These are phyloP conservation scores for Trachymyrmex cornetzi DNA, from an alignment of 1,140 invertebrate species.

Conservation along the genomic window DNA sequence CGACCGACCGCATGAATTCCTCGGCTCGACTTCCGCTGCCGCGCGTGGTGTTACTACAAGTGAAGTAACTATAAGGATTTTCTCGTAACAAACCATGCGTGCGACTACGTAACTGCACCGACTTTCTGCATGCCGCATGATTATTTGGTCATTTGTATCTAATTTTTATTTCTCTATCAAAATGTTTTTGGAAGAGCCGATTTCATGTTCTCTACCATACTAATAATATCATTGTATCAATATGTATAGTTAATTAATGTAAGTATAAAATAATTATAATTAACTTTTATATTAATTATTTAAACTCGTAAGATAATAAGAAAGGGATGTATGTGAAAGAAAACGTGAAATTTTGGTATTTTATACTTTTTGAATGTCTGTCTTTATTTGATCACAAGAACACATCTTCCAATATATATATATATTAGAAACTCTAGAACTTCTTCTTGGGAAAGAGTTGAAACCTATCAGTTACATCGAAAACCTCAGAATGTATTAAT, in stretches of 20 bases:
- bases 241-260: neutral
- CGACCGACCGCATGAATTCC: slow-evolving; percentile 62
- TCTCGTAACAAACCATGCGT: slow-evolving; percentile 57
- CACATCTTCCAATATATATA: neutral
- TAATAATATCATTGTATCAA: neutral
- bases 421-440: neutral
- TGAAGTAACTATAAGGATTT: slow-evolving; percentile 55
- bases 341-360: neutral
- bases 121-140: slow-evolving; percentile 33
- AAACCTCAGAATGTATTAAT: neutral
- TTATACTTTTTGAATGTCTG: neutral
- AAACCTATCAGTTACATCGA: slow-evolving; percentile 1
- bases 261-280: neutral
- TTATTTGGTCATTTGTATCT: slow-evolving; percentile 20
- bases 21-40: slow-evolving; percentile 61
- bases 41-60: slow-evolving; percentile 23
- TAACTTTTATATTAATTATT: slow-evolving; percentile 11
- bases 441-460: neutral
- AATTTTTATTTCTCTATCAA: slow-evolving; percentile 11
- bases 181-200: neutral
- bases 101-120: slow-evolving; percentile 27
- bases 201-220: neutral
- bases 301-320: neutral
- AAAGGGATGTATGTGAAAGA: too few relatives aligned
- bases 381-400: neutral